Base-by-base conservation (phyloP, 2,113 vertebrate species). In the Pachycephala philippinensis region DNA sequence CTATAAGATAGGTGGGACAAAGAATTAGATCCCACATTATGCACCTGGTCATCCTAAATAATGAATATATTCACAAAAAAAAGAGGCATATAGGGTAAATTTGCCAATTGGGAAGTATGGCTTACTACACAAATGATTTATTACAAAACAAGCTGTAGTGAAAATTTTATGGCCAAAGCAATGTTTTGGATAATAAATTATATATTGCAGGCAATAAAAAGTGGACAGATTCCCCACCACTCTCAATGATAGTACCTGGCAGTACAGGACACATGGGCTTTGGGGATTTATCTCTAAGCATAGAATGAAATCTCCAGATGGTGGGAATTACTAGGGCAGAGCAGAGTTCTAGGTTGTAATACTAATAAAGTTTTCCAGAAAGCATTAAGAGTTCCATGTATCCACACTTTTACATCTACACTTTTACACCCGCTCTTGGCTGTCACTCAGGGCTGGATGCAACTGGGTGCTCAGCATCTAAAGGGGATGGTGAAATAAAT, bases 401-500 rank as follows among this genome's bases (percentile, higher is more conserved):
- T 33, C 50, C 30, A 30, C 24, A 5, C 44, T 53, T 82, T 35
- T 47, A n/a, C 49, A 12, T 65, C 30, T 33, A 3, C 0, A 0
- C 53, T 84, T 93, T 92, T 52, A 79, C 44, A 39, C 59, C 33
- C 0, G 0, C 57, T 93, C 40, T 88, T 94, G 93, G 83, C 90
- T 70, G 44, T 81, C 50, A 5, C 64, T 81, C 42, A 20, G 53
- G 45, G 69, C 70, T 86, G 79, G 71, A 68, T 94, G 49, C 76
- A 86, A 60, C 56, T 57, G 83, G 52, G 8, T 82, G 20, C 57
- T 92, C 82, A 52, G 42, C 84, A 82, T 71, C 72, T 61, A 7
- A 82, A 78, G 56, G 84, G 85, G 61, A 47, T 64, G 72, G 85
- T 6, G 79, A 93, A 90, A 90, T 71, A 60, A 94, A 84, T 89